Evolutionary conservation across 2,113 vertebrate genomes (phyloP).

Genomic region (Pristiophorus japonicus): DNA sequence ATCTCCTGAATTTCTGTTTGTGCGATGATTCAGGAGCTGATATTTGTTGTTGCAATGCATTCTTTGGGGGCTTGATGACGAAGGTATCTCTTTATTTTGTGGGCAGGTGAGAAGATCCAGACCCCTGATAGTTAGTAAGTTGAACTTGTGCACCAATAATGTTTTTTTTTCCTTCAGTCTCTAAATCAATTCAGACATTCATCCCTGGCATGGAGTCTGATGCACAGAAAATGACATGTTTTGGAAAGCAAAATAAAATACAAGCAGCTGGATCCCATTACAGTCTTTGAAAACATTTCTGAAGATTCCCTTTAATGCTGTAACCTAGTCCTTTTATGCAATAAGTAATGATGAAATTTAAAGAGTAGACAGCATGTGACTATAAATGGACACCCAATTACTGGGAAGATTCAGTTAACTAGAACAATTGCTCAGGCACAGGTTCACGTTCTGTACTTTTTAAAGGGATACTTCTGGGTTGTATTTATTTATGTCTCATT

Average conservation of each 20-base stretch:
- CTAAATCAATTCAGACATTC: neutral
- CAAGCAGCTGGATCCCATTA: slow-evolving; percentile 19
- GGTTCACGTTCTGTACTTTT: neutral
- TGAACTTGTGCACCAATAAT: neutral
- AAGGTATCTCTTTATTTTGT: neutral
- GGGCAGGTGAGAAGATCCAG: neutral
- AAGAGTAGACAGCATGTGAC: neutral
- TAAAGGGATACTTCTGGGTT: slow-evolving; percentile 1
- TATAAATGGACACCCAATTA: neutral
- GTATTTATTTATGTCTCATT: neutral
- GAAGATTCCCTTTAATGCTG: neutral
- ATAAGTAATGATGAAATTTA: neutral
- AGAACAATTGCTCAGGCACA: neutral
- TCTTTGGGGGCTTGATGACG: neutral
- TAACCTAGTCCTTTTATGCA: neutral
- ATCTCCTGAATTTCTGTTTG: neutral
- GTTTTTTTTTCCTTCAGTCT: neutral
- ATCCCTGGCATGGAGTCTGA: neutral
- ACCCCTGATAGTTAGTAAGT: neutral
- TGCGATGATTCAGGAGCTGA: neutral
- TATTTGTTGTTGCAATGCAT: neutral
- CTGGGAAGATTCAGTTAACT: neutral
- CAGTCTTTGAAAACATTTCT: slow-evolving; percentile 1
- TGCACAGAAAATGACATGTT: slow-evolving; percentile 27
- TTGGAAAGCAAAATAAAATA: slow-evolving; percentile 18